These are phyloP conservation scores for Chloropsis cyanopogon DNA, from an alignment of 2,113 vertebrate species.

Conservation along the genomic window DNA sequence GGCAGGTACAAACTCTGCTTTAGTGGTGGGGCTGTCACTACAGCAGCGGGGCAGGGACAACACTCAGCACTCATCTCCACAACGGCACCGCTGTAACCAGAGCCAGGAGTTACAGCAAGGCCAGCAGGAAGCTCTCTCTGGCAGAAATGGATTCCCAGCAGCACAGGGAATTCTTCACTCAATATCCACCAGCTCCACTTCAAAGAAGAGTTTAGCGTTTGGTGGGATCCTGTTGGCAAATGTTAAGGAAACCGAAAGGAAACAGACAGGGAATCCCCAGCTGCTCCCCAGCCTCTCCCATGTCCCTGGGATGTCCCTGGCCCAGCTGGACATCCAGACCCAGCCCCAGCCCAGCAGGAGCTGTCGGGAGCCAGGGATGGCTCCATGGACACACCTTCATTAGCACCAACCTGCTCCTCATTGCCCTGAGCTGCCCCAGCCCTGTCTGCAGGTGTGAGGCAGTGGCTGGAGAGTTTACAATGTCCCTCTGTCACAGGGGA, in stretches of 20 bases:
- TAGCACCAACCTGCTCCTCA: background rate
- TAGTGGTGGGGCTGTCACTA: conserved; percentile 6
- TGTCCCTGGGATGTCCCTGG: background rate
- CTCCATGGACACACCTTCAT: rapidly evolving
- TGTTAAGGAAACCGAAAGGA: conserved; percentile 74
- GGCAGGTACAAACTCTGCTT: conserved; percentile 9
- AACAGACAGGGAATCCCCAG: background rate
- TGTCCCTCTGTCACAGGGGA: rapidly evolving
- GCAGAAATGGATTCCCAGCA: background rate
- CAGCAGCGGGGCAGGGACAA: background rate
- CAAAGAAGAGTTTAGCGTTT: conserved; percentile 93
- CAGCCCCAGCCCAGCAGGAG: rapidly evolving
- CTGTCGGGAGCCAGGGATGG: rapidly evolving
- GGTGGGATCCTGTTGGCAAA: conserved; percentile 86
- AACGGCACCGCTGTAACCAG: background rate
- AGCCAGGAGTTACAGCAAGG: background rate
- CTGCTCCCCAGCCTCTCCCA: rapidly evolving
- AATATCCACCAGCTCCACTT: conserved; percentile 90
- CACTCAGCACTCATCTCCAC: background rate
- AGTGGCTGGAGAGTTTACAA: rapidly evolving
- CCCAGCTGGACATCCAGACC: rapidly evolving
- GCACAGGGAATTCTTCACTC: conserved; percentile 65
- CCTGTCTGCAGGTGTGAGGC: rapidly evolving
- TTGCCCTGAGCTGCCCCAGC: background rate
- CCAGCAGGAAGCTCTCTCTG: background rate